phyloP scores from a whole-genome alignment of 2,797 vertebrate genomes.

The Coreius guichenoti region DNA sequence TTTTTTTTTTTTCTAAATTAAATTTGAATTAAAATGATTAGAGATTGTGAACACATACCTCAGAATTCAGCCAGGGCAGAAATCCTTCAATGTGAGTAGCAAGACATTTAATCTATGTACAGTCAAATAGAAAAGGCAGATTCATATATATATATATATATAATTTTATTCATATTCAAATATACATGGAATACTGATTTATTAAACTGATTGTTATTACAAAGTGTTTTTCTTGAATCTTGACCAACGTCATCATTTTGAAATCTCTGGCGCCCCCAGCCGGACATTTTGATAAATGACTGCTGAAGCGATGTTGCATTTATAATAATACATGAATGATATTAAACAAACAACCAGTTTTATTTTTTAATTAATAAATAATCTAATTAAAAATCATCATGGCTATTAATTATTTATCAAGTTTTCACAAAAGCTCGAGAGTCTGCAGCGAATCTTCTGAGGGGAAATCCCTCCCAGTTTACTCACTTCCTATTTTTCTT shows the following conservation, averaged over 20 bases:
- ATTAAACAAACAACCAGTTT: not conserved
- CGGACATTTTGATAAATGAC: not conserved
- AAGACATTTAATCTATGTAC: not conserved
- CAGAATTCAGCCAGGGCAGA: not conserved
- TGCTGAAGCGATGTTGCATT: not conserved
- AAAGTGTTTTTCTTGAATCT: not conserved
- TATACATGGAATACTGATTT: not conserved
- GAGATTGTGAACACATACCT: not conserved
- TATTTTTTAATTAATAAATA: not conserved
- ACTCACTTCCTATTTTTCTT: not conserved
- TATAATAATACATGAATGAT: not conserved
- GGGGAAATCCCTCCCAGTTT: not conserved
- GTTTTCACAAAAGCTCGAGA: not conserved
- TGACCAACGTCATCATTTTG: not conserved
- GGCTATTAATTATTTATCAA: not conserved
- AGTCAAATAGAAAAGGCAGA: not conserved
- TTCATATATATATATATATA: not conserved
- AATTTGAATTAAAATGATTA: not conserved
- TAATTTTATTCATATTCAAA: not conserved
- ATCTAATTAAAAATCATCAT: not conserved
- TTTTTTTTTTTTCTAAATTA: not conserved
- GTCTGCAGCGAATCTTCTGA: not conserved
- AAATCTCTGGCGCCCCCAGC: conserved; percentile 1
- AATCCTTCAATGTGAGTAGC: not conserved
- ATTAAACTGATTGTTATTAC: not conserved